Evolutionary conservation across 2,113 vertebrate genomes (phyloP).

Genomic region (Pelmatolapia mariae): DNA sequence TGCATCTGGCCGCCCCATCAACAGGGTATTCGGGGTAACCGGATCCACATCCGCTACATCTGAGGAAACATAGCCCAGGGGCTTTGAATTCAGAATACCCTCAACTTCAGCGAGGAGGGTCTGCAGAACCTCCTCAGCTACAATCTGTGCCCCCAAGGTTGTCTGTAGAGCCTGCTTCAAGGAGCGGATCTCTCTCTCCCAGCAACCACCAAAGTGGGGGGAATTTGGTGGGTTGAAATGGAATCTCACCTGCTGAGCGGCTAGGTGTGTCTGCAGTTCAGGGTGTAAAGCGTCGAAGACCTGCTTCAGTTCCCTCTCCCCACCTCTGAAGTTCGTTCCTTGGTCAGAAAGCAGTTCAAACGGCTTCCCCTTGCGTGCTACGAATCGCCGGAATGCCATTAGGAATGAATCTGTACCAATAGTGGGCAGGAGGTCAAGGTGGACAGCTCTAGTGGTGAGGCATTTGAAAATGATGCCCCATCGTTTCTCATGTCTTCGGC

Average conservation of each 20-base stretch:
- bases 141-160: not conserved
- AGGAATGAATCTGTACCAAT: not conserved
- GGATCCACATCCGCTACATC: too few species aligned
- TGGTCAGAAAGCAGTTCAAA: not conserved
- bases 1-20: too few species aligned
- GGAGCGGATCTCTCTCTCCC: not conserved
- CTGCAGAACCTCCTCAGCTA: not conserved
- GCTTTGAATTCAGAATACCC: too few species aligned
- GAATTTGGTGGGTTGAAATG: not conserved
- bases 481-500: not conserved
- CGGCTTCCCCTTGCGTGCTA: not conserved
- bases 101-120: not conserved
- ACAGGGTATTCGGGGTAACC: too few species aligned
- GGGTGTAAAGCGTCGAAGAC: not conserved
- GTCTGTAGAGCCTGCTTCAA: not conserved
- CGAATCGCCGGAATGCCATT: not conserved
- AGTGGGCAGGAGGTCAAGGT: not conserved
- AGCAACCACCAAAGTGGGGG: not conserved
- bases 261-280: not conserved
- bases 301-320: not conserved
- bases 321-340: not conserved
- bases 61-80: too few species aligned
- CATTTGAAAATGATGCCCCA: not conserved
- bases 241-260: not conserved
- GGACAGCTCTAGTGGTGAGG: not conserved